These are phyloP conservation scores for Drosophila austrosaltans DNA, from an alignment of 2,888 invertebrate species.

Conservation along the genomic window DNA sequence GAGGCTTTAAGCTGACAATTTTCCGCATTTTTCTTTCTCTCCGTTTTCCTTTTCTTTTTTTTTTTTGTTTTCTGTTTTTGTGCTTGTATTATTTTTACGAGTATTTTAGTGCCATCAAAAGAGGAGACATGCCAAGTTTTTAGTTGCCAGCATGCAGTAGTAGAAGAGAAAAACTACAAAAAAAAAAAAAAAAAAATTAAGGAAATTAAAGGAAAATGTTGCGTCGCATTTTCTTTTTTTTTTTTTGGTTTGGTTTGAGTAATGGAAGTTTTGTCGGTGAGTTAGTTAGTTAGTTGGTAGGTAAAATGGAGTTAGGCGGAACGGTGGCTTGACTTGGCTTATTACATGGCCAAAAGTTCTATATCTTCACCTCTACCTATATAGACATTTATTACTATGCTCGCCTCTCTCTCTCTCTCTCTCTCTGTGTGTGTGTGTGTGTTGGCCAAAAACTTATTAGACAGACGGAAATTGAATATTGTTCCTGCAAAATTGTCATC, in stretches of 20 bases:
- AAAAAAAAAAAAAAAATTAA: constrained; percentile 53
- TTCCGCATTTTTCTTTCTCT: constrained; percentile 1
- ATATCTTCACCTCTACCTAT: not conserved
- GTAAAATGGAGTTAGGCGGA: constrained; percentile 39
- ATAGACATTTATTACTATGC: not conserved
- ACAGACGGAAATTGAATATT: constrained; percentile 77
- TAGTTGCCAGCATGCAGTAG: constrained; percentile 60
- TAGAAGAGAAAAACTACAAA: constrained; percentile 60
- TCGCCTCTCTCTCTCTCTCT: not conserved
- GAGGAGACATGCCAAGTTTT: constrained; percentile 37
- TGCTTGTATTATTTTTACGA: constrained; percentile 8
- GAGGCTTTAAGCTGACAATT: constrained; percentile 62
- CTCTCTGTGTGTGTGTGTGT: constrained; percentile 27
- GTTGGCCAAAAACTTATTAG: constrained; percentile 74
- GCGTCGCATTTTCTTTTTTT: constrained; percentile 46
- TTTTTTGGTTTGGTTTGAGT: constrained; percentile 59
- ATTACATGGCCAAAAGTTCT: constrained; percentile 58
- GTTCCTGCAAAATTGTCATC: constrained; percentile 69
- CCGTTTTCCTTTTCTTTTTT: constrained; percentile 25
- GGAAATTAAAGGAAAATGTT: constrained; percentile 76
- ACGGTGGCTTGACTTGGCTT: constrained; percentile 61
- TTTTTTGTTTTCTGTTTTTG: constrained; percentile 8
- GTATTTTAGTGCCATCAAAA: constrained; percentile 16
- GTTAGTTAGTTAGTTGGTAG: constrained; percentile 19
- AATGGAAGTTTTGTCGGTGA: constrained; percentile 63